A percentile compares a stretch with the other conserved stretches of the same genome.
Evolutionary conservation across 2,888 invertebrate species (phyloP).

Genomic region (Tenthredo distinguenda): DNA sequence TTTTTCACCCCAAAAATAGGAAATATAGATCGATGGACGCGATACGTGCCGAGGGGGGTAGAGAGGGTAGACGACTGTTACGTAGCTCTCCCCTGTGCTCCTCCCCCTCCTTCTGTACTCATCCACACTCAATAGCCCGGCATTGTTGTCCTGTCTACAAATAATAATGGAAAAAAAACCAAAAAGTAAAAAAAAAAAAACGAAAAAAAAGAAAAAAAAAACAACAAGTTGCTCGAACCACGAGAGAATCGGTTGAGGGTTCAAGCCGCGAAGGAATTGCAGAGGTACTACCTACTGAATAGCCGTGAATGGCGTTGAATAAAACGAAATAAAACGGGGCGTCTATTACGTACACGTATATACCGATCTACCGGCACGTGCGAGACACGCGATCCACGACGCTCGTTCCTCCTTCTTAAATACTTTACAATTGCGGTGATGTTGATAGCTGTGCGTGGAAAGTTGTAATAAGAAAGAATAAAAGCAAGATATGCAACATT

Average conservation of each 20-base stretch:
- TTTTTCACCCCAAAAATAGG: constrained; percentile 58
- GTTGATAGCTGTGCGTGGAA: neutral
- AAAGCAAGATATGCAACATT: neutral
- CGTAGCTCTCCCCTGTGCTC: constrained; percentile 51
- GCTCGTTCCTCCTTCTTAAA: constrained; percentile 23
- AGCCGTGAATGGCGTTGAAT: constrained; percentile 30
- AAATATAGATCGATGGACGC: constrained; percentile 55
- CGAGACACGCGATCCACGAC: constrained; percentile 47
- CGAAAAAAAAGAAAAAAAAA: too few relatives aligned
- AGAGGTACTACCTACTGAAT: constrained; percentile 18
- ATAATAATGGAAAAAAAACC: constrained; percentile 52
- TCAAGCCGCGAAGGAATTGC: constrained; percentile 47
- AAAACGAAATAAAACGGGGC: constrained; percentile 54
- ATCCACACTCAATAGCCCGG: constrained; percentile 61
- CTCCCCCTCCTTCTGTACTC: constrained; percentile 54
- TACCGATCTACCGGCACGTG: constrained; percentile 35
- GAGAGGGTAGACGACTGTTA: constrained; percentile 53
- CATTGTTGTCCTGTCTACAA: constrained; percentile 63
- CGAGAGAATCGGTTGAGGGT: constrained; percentile 51
- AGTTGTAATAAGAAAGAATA: neutral
- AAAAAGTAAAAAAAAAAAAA: constrained; percentile 4
- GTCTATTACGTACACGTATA: constrained; percentile 23
- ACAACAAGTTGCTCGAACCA: constrained; percentile 48
- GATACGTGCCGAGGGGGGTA: constrained; percentile 56
- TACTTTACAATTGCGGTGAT: constrained; percentile 11